Conservation (phyloP, 1,140 invertebrate species). For the Drosophila oshimai region DNA sequence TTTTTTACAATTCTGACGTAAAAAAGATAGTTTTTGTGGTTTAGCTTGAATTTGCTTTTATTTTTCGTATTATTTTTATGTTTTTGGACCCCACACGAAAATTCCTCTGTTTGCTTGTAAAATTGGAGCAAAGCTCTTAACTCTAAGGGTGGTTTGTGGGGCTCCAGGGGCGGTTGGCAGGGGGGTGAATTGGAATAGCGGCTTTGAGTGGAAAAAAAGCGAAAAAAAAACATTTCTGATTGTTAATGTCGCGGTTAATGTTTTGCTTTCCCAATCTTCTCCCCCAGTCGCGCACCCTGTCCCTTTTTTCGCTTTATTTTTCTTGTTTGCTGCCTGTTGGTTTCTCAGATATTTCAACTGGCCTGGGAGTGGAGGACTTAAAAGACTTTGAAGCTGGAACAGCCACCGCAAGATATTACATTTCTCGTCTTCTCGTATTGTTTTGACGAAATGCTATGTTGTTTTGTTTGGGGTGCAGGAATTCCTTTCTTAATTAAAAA, state of each 20-base stretch:
- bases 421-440: not conserved
- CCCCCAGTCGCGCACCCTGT: not conserved
- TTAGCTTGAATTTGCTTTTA: not conserved
- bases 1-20: not conserved
- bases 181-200: not conserved
- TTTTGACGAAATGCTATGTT: slow-evolving; percentile 5
- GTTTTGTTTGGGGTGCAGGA: not conserved
- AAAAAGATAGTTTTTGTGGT: slow-evolving; percentile 10
- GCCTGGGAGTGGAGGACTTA: not conserved
- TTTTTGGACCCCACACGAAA: slow-evolving; percentile 9
- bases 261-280: slow-evolving; percentile 23
- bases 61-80: slow-evolving; percentile 9
- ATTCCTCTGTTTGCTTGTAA: slow-evolving; percentile 44
- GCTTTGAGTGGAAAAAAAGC: slow-evolving; percentile 22
- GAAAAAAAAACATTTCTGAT: slow-evolving; percentile 55
- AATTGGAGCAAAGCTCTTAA: slow-evolving; percentile 74
- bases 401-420: slow-evolving; percentile 13
- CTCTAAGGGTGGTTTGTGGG: slow-evolving; percentile 31
- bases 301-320: not conserved
- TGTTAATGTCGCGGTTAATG: slow-evolving; percentile 65
- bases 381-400: slow-evolving; percentile 18
- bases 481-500: slow-evolving; percentile 23
- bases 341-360: not conserved
- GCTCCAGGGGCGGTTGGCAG: slow-evolving; percentile 11
- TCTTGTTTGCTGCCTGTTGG: not conserved